Evolutionary conservation across 2,888 invertebrate species (phyloP).

Genomic region (Biston betularia): DNA sequence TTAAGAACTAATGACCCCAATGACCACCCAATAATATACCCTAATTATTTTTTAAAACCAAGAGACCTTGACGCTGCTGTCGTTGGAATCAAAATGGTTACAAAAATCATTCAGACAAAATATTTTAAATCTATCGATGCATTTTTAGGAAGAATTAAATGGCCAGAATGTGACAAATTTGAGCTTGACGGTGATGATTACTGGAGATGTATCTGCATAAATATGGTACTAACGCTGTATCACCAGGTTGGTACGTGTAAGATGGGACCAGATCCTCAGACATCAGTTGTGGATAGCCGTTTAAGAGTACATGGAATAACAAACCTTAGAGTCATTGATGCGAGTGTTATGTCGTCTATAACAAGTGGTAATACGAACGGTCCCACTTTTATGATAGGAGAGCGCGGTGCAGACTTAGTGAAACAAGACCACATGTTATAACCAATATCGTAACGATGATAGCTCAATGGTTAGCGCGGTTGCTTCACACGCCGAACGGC

Average conservation of each 20-base stretch:
- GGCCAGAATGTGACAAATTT: constrained; percentile 56
- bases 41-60: constrained; percentile 87
- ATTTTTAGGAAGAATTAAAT: constrained; percentile 56
- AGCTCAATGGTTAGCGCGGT: no score
- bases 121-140: constrained; percentile 61
- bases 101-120: constrained; percentile 55
- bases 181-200: constrained; percentile 58
- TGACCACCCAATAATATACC: constrained; percentile 86
- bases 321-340: constrained; percentile 90
- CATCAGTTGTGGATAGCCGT: constrained; percentile 79
- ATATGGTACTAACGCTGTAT: constrained; percentile 82
- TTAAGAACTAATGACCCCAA: constrained; percentile 85
- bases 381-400: constrained; percentile 92
- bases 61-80: constrained; percentile 76
- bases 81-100: constrained; percentile 60
- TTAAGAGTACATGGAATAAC: constrained; percentile 88
- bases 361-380: constrained; percentile 93
- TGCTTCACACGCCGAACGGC: no score
- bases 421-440: constrained; percentile 73
- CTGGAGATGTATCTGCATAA: constrained; percentile 75
- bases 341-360: constrained; percentile 92
- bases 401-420: constrained; percentile 91
- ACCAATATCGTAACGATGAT: no score
- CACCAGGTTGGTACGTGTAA: constrained; percentile 89
- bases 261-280: constrained; percentile 81